Base-by-base conservation (phyloP, 2,797 vertebrate genomes). In the Oreochromis mossambicus region DNA sequence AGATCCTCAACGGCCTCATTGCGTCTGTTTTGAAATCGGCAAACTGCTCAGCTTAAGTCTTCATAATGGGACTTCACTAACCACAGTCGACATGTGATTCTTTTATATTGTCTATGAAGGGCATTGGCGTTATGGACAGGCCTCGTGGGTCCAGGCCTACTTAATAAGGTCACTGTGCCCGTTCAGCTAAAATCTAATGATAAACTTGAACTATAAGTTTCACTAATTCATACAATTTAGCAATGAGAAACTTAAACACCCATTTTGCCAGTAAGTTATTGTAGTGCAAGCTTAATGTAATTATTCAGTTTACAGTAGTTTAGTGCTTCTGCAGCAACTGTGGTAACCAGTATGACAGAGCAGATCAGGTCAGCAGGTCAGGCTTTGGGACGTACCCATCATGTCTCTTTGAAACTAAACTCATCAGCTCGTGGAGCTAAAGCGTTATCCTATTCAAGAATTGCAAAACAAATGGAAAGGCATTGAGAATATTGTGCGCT, bases 401-500 rank as follows among this genome's bases (percentile, higher is more conserved):
- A 66, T 21, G 19, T 66, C 61, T 66, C 61, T 66, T 66, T 38
- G 61, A 38, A 66, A 66, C 34, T 12, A 66, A 66, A 66, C 34
- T 38, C 11, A 14, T 38, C 61, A 13, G 0, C 19, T 38, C 3
- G 0, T 38, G 61, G 34, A 38, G 4, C 2, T 66, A 66, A 38
- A 66, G 34, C 0, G 0, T 21, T 12, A 38, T 21, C 34, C 61
- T 66, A 3, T 3, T 66, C 2, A 0, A 66, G 21, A 66, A 38
- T 13, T 66, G 0, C 7, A 21, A 66, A 66, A 66, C 4, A 66
- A 66, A 38, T 38, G 19, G 61, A 66, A 66, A 66, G 17, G 58
- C 34, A 0, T 21, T 63, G 19, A 21, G 34, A 3, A 38, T 63
- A 36, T 21, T 63, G 58, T 38, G 19, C 36, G 1, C 58, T 38